Evolutionary conservation across 2,797 vertebrate genomes (phyloP).

Genomic region (Scomberomorus guttatus): DNA sequence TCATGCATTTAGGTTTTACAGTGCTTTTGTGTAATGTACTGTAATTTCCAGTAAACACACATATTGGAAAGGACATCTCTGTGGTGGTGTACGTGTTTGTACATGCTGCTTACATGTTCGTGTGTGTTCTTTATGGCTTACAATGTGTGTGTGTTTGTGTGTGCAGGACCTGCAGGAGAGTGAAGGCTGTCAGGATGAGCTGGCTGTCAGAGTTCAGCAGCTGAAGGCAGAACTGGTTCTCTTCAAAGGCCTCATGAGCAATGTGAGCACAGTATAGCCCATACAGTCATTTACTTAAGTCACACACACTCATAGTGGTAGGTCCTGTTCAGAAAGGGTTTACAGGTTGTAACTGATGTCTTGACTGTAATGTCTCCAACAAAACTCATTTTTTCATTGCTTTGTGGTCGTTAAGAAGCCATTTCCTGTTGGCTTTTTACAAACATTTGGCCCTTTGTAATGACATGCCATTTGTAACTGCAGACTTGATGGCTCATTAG

Average conservation of each 20-base stretch:
- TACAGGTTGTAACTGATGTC: background rate
- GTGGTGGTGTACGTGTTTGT: background rate
- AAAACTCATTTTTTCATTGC: background rate
- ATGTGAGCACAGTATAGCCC: slow-evolving; percentile 86
- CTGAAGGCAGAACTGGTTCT: slow-evolving; percentile 96
- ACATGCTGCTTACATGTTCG: background rate
- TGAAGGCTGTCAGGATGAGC: slow-evolving; percentile 96
- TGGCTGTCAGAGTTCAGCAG: slow-evolving; percentile 95
- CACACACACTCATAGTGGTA: background rate
- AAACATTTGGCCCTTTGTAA: too few species aligned
- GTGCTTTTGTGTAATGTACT: slow-evolving; percentile 9
- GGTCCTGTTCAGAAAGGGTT: background rate
- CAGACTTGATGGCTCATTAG: too few species aligned
- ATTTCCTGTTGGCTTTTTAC: background rate
- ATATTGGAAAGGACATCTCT: background rate
- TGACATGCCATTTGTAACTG: background rate
- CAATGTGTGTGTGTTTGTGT: slow-evolving; percentile 3
- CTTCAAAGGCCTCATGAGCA: slow-evolving; percentile 99
- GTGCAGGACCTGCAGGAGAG: slow-evolving; percentile 95
- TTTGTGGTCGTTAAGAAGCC: background rate
- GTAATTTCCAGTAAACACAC: slow-evolving; percentile 22
- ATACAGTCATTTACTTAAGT: background rate
- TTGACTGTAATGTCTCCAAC: background rate
- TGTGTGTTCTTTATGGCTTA: slow-evolving; percentile 33
- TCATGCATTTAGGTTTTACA: slow-evolving; percentile 22